Conservation (phyloP, 2,888 invertebrate genomes). For the Zonitis immaculata region DNA sequence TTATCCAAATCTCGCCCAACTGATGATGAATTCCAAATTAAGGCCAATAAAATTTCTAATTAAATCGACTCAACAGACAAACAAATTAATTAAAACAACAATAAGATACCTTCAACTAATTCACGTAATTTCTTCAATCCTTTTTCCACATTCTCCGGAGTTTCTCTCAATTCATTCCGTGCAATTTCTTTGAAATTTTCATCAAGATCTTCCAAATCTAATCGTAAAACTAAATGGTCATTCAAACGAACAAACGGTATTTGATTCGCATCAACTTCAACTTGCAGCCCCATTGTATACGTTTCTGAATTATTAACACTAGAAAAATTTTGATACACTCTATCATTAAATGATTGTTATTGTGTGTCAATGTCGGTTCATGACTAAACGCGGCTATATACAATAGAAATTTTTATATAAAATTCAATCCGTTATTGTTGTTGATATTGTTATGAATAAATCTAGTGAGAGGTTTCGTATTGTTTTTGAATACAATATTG, state of each 20-base stretch:
- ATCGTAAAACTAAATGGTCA: slow-evolving; percentile 50
- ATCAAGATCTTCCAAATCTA: slow-evolving; percentile 61
- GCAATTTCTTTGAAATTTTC: slow-evolving; percentile 60
- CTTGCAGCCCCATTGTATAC: slow-evolving; percentile 26
- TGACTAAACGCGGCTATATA: not conserved
- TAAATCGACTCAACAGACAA: no score
- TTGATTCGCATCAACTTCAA: slow-evolving; percentile 51
- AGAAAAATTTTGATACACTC: no score
- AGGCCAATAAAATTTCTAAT: no score
- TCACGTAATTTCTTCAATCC: slow-evolving; percentile 56
- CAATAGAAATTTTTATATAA: no score
- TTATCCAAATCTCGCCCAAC: no score
- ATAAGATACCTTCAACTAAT: slow-evolving; percentile 62
- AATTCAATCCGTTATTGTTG: not conserved
- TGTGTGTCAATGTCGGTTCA: not conserved
- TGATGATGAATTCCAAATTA: no score
- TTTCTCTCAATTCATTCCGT: slow-evolving; percentile 64
- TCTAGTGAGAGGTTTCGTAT: not conserved
- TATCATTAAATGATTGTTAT: not conserved
- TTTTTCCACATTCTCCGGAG: slow-evolving; percentile 59
- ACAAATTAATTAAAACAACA: no score
- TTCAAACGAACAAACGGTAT: slow-evolving; percentile 62
- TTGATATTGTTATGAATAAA: not conserved
- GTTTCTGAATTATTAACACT: slow-evolving; percentile 3
- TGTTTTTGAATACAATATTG: not conserved